phyloP scores from a whole-genome alignment of 2,113 vertebrate genomes.

The Mystacornis crossleyi region DNA sequence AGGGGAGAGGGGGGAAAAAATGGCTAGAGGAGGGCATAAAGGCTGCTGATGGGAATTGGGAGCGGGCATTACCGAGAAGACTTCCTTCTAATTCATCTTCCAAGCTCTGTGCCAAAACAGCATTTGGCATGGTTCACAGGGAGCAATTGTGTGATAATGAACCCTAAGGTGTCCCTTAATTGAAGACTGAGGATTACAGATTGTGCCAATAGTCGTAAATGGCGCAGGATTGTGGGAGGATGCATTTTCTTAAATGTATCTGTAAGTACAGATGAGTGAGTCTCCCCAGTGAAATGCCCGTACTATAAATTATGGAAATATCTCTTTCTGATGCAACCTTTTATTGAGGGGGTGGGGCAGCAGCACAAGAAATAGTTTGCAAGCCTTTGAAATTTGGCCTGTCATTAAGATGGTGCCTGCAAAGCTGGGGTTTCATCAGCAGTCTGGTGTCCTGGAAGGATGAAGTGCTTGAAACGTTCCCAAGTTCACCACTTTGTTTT shows the following conservation, averaged over 20 bases:
- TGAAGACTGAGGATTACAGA: conserved; percentile 86
- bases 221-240: conserved; percentile 82
- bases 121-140: conserved; percentile 90
- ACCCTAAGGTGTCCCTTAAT: conserved; percentile 92
- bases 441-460: conserved; percentile 70
- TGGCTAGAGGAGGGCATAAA: conserved; percentile 61
- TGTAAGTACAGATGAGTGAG: conserved; percentile 88
- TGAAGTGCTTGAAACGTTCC: conserved; percentile 74
- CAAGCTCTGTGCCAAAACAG: conserved; percentile 87
- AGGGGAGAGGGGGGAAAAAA: conserved; percentile 49
- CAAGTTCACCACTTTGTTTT: conserved; percentile 68
- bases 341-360: conserved; percentile 68
- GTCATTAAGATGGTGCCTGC: conserved; percentile 80
- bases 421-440: conserved; percentile 67
- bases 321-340: conserved; percentile 80
- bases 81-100: conserved; percentile 87
- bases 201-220: conserved; percentile 86
- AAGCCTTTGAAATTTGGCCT: conserved; percentile 74
- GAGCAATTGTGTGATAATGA: conserved; percentile 90
- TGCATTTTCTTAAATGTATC: conserved; percentile 90
- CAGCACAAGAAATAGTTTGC: conserved; percentile 67
- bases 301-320: conserved; percentile 86
- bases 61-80: conserved; percentile 79
- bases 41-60: conserved; percentile 78
- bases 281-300: conserved; percentile 81